Evolutionary conservation across 2,113 vertebrate species (phyloP).

Genomic region (Petromus typicus): DNA sequence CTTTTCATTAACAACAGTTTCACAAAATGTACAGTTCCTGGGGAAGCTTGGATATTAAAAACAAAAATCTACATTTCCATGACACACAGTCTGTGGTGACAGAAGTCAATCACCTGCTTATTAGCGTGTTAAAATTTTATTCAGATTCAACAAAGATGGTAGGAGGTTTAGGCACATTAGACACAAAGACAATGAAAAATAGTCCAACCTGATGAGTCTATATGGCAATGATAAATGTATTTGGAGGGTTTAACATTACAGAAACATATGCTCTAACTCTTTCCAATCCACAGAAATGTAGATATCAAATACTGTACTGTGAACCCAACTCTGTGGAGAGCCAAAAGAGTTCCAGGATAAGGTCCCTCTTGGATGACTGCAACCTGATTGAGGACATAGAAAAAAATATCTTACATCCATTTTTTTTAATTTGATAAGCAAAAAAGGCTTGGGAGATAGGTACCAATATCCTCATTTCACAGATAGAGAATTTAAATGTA

Average conservation of each 20-base stretch:
- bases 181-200: background rate
- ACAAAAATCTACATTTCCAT: background rate
- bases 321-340: background rate
- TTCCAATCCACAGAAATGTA: slow-evolving; percentile 7
- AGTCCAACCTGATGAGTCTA: background rate
- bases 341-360: background rate
- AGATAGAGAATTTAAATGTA: background rate
- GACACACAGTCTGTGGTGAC: background rate
- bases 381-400: background rate
- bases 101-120: background rate
- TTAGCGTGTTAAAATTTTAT: slow-evolving; percentile 4
- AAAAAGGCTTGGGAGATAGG: background rate
- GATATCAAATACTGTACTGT: background rate
- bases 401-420: background rate
- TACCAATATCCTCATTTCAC: background rate
- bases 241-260: background rate
- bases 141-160: background rate
- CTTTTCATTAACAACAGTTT: background rate
- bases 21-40: background rate
- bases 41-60: background rate
- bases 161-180: background rate
- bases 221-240: background rate
- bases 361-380: background rate
- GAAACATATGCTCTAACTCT: background rate
- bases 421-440: slow-evolving; percentile 12